phyloP scores from a whole-genome alignment of 2,888 invertebrate genomes.

The Mythimna pallens region DNA sequence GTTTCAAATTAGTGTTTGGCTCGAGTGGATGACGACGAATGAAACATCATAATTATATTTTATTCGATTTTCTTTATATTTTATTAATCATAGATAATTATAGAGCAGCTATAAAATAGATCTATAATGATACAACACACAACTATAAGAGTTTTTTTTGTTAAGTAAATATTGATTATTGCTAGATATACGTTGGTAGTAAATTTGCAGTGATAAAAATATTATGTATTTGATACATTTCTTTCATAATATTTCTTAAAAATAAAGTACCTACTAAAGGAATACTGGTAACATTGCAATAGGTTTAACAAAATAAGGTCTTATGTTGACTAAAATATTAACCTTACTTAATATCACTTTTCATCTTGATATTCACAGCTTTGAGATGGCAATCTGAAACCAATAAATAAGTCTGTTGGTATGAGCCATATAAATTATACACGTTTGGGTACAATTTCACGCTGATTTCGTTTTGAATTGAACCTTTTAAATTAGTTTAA shows the following conservation, averaged over 20 bases:
- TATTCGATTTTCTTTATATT: constrained; percentile 1
- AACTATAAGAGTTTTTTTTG: not conserved
- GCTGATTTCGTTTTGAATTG: not conserved
- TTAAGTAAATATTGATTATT: not conserved
- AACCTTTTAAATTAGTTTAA: not conserved
- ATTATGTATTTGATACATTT: constrained; percentile 4
- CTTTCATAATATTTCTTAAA: constrained; percentile 18
- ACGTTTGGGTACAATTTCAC: not conserved
- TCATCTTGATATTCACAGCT: constrained; percentile 56
- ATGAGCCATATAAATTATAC: not conserved
- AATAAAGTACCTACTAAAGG: not conserved
- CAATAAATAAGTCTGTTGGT: constrained; percentile 27
- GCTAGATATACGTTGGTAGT: not conserved
- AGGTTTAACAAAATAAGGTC: not conserved
- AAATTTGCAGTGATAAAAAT: not conserved
- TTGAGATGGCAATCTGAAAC: constrained; percentile 63
- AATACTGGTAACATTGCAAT: constrained; percentile 14
- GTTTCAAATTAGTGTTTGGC: too few relatives aligned
- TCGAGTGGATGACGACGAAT: too few relatives aligned
- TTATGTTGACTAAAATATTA: not conserved
- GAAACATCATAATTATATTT: too few relatives aligned
- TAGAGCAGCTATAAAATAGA: not conserved
- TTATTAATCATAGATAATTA: constrained; percentile 7
- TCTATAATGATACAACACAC: not conserved
- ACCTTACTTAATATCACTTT: constrained; percentile 16